Percentiles rank a stretch among this genome's conserved stretches.
These are phyloP conservation scores for Propithecus perrieri DNA, from an alignment of 2,797 vertebrate genomes.

Conservation along the genomic window DNA sequence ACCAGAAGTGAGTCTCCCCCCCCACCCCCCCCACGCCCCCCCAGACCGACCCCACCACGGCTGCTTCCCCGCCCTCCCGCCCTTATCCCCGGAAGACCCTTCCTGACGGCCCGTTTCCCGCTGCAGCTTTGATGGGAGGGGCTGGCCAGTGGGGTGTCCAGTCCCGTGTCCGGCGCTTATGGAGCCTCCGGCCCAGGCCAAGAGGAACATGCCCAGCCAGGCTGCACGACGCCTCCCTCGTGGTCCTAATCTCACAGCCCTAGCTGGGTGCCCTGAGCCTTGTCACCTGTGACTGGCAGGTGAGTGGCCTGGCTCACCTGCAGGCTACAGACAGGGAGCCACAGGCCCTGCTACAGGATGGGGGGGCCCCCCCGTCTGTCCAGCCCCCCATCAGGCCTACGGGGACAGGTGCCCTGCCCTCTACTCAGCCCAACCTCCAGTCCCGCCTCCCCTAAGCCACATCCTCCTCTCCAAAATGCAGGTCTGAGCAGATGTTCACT, in stretches of 20 bases:
- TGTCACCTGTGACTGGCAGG: background rate
- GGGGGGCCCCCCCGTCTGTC: background rate
- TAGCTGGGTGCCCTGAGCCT: rapidly evolving
- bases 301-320: background rate
- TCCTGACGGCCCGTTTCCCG: background rate
- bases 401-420: background rate
- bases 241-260: background rate
- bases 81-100: background rate
- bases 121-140: background rate
- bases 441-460: background rate
- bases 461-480: background rate
- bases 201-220: background rate
- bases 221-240: background rate
- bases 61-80: background rate
- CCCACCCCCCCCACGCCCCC: no score
- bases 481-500: background rate
- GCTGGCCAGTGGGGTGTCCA: background rate
- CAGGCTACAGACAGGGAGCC: rapidly evolving
- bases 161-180: background rate
- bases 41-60: background rate
- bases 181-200: background rate
- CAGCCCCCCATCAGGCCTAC: background rate
- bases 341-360: rapidly evolving
- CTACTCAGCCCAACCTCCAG: background rate
- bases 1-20: background rate